A percentile compares a stretch with the other conserved stretches of the same genome.
Evolutionary conservation across 2,113 vertebrate genomes (phyloP).

Genomic region (Ictalurus punctatus): DNA sequence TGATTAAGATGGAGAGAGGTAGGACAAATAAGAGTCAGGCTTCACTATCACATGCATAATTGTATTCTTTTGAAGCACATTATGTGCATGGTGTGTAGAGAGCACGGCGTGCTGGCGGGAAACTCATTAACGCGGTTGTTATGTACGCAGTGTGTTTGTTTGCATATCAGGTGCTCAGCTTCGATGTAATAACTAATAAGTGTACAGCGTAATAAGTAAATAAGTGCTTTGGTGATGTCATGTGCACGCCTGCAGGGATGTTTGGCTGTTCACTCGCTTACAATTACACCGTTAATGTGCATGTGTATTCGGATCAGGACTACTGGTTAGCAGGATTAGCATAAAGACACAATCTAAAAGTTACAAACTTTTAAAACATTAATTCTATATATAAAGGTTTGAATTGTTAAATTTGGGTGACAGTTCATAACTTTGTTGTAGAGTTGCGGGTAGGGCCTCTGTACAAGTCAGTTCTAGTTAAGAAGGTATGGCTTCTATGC

Average conservation of each 20-base stretch:
- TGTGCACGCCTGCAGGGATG: slow-evolving; percentile 29
- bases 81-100: slow-evolving; percentile 39
- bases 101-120: slow-evolving; percentile 24
- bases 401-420: neutral
- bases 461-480: no score
- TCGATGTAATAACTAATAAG: slow-evolving; percentile 13
- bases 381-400: neutral
- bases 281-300: slow-evolving; percentile 44
- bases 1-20: slow-evolving; percentile 38
- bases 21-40: slow-evolving; percentile 14
- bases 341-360: neutral
- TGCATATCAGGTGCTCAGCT: slow-evolving; percentile 41
- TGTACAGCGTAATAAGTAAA: slow-evolving; percentile 16
- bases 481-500: neutral
- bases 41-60: slow-evolving; percentile 48
- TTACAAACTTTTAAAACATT: neutral
- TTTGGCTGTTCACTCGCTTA: neutral
- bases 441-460: no score
- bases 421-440: neutral
- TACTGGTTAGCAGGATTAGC: slow-evolving; percentile 6
- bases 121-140: slow-evolving; percentile 54
- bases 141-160: slow-evolving; percentile 51
- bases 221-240: slow-evolving; percentile 15
- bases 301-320: neutral
- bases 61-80: slow-evolving; percentile 57